Evolutionary conservation across 2,113 vertebrate species (phyloP), one percentile per base, ranked within the genome.

Genomic region (Oreochromis aureus): DNA sequence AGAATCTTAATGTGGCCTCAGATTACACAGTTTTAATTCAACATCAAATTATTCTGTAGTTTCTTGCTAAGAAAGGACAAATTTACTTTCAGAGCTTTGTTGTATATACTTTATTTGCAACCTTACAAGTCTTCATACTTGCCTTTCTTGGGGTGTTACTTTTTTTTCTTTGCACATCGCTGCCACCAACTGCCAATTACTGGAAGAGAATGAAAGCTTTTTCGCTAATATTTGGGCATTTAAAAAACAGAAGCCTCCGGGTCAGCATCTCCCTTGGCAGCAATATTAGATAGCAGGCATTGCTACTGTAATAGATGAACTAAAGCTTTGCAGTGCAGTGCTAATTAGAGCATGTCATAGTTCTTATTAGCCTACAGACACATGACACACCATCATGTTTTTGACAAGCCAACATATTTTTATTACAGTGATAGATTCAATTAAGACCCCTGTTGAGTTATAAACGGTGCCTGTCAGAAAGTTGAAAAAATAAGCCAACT

Each of bases 211-310:
- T 3, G 32, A 78, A 78, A 78, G 16, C 10, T 5, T 51, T 51
- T 32, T 7, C 8, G 27, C 27, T 19, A n/a, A 78, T 78, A 51
- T 78, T 78, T 32, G 24, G 18, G 0, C 44, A 32, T n/a, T 78
- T 39, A 22, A 48, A 48, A 78, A 78, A 51, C 44, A 78, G 6
- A 6, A 78, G 16, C 27, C 16, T 13, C 27, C 2, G 0, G 73
- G 73, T 78, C 16, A 30, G 46, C 73, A 53, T 78, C 46, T 78
- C 27, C 46, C 27, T 78, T 78, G 73, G 73, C 73, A 78, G 71
- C 44, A 15, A 51, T 11, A 51, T 78, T 78, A 51, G 27, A 32
- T 32, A 13, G 27, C 27, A 78, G 3, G 10, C 44, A 32, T 53
- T 51, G 24, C 10, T 78, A 78, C 46, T 78, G 46, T 78, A 78